A percentile compares a stretch with the other conserved stretches of the same genome.
Conservation (phyloP, 2,797 vertebrate species). For the Tokudaia tokunoshimensis region DNA sequence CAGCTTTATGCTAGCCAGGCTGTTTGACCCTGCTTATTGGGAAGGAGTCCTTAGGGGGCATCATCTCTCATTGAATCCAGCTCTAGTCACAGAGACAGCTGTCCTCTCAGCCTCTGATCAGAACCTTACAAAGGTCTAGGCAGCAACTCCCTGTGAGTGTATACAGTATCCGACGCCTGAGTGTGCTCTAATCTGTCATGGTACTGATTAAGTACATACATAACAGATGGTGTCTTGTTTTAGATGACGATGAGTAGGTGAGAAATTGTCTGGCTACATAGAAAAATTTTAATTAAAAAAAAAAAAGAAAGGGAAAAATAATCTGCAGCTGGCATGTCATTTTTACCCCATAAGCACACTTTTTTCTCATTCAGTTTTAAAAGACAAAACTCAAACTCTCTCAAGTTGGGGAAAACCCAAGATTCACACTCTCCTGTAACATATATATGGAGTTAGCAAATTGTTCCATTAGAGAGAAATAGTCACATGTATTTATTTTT, state of each 20-base stretch:
- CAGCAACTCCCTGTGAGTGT: constrained; percentile 75
- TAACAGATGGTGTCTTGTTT: constrained; percentile 85
- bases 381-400: constrained; percentile 58
- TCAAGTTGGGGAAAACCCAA: constrained; percentile 28
- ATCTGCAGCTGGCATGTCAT: constrained; percentile 82
- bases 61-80: constrained; percentile 76
- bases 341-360: constrained; percentile 74
- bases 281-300: constrained; percentile 75
- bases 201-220: constrained; percentile 80
- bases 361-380: constrained; percentile 73
- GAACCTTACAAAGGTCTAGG: constrained; percentile 72
- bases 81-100: constrained; percentile 76
- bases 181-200: constrained; percentile 75
- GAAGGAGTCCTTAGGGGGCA: constrained; percentile 64
- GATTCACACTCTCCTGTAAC: not conserved
- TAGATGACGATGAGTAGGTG: constrained; percentile 83
- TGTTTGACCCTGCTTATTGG: constrained; percentile 72
- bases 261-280: constrained; percentile 83
- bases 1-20: constrained; percentile 27
- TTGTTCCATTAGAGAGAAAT: not conserved
- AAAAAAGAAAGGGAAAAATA: constrained; percentile 82
- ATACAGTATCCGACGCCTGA: constrained; percentile 65
- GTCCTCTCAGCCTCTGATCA: constrained; percentile 74
- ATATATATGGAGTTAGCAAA: constrained; percentile 6
- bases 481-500: not conserved